These are phyloP conservation scores for Caenorhabditis latens DNA, from an alignment of 1,140 invertebrate species.

Conservation along the genomic window DNA sequence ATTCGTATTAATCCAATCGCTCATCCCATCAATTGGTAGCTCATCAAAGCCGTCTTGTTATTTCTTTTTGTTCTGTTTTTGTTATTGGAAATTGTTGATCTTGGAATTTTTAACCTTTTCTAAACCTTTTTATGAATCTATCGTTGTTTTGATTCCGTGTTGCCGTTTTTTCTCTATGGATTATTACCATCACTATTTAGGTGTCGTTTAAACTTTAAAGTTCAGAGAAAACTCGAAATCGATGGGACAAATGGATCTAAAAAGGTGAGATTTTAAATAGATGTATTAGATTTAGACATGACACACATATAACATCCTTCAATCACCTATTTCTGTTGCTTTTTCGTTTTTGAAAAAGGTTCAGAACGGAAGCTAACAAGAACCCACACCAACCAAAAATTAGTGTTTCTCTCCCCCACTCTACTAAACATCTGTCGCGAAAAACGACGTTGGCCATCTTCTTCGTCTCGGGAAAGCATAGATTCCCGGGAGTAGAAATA, in stretches of 20 bases:
- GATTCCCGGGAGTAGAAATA: no score
- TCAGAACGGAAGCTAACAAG: background rate
- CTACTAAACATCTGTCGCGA: slow-evolving; percentile 24
- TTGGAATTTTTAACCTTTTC: background rate
- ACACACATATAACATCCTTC: no score
- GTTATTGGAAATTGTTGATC: background rate
- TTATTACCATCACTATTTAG: no score
- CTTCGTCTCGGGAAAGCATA: no score
- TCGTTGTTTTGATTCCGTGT: no score
- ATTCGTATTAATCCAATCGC: slow-evolving; percentile 32
- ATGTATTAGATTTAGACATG: no score
- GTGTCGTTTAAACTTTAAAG: no score
- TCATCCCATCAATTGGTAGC: slow-evolving; percentile 26
- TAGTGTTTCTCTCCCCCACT: background rate
- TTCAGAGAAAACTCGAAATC: no score
- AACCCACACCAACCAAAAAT: slow-evolving; percentile 1
- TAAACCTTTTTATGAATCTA: no score
- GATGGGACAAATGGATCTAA: no score
- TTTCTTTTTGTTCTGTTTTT: background rate
- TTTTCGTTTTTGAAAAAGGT: background rate
- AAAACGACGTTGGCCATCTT: background rate
- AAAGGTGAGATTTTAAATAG: no score
- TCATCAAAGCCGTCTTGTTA: background rate
- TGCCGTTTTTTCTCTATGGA: no score
- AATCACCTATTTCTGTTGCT: background rate